Conservation (phyloP, 2,888 invertebrate genomes). For the Geotrupes spiniger region DNA sequence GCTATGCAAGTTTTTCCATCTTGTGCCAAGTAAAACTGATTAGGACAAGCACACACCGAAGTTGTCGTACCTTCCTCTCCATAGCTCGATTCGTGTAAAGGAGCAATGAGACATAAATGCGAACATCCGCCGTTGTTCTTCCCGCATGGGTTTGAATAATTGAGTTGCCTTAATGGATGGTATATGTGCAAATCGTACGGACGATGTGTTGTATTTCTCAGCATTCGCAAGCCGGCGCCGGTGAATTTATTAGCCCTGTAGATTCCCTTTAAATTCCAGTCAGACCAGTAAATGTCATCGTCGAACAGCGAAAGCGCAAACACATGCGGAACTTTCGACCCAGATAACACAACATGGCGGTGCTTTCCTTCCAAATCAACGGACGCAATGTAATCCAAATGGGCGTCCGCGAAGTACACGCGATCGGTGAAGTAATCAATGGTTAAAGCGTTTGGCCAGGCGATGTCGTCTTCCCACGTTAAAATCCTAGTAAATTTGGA, state of each 20-base stretch:
- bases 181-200: constrained; percentile 93
- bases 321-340: constrained; percentile 86
- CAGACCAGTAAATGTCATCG: constrained; percentile 93
- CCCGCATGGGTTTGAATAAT: constrained; percentile 88
- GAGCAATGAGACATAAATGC: constrained; percentile 89
- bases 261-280: constrained; percentile 96
- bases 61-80: constrained; percentile 76
- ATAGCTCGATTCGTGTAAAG: constrained; percentile 73
- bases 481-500: constrained; percentile 84
- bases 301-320: constrained; percentile 94
- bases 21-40: constrained; percentile 80
- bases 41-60: constrained; percentile 90
- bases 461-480: constrained; percentile 90
- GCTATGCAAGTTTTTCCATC: constrained; percentile 88
- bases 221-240: constrained; percentile 67
- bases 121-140: constrained; percentile 93
- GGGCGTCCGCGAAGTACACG: constrained; percentile 97
- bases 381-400: constrained; percentile 95
- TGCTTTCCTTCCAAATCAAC: constrained; percentile 90
- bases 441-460: constrained; percentile 98
- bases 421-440: constrained; percentile 95
- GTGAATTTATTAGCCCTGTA: constrained; percentile 90
- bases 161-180: constrained; percentile 83
- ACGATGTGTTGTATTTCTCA: constrained; percentile 90
- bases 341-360: constrained; percentile 77